phyloP scores from a whole-genome alignment of 2,797 vertebrate species.

The Sebastes ruberrimus region DNA sequence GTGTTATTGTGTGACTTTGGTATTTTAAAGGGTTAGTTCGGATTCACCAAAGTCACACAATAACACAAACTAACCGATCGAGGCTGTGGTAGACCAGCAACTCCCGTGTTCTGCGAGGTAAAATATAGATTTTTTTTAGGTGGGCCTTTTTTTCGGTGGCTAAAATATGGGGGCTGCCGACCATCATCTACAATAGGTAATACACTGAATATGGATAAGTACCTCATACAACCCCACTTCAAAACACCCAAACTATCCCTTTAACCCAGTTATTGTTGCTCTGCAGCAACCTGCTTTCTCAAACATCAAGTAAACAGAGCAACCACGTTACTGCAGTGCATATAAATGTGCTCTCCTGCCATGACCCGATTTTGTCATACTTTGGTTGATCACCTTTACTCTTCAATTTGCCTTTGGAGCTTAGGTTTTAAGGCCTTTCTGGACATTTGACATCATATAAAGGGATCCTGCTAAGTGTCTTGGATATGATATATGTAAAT shows the following conservation, averaged over 20 bases:
- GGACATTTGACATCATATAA: neutral
- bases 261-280: neutral
- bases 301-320: neutral
- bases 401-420: neutral
- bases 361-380: neutral
- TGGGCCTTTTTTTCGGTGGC: neutral
- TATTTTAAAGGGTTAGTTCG: too few relatives aligned
- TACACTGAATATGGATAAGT: neutral
- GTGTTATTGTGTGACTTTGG: too few relatives aligned
- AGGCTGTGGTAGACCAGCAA: neutral
- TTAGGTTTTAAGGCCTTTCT: neutral
- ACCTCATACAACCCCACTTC: neutral
- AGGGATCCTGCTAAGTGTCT: neutral
- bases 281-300: slow-evolving; percentile 1
- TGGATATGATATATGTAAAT: neutral
- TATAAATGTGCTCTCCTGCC: neutral
- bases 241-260: neutral
- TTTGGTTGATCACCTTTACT: neutral
- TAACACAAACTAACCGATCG: neutral
- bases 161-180: neutral
- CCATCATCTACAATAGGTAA: neutral
- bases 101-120: neutral
- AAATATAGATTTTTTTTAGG: neutral
- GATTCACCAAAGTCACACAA: neutral
- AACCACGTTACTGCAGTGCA: neutral